Base-by-base conservation (phyloP, 2,113 vertebrate genomes). In the Paralichthys olivaceus region DNA sequence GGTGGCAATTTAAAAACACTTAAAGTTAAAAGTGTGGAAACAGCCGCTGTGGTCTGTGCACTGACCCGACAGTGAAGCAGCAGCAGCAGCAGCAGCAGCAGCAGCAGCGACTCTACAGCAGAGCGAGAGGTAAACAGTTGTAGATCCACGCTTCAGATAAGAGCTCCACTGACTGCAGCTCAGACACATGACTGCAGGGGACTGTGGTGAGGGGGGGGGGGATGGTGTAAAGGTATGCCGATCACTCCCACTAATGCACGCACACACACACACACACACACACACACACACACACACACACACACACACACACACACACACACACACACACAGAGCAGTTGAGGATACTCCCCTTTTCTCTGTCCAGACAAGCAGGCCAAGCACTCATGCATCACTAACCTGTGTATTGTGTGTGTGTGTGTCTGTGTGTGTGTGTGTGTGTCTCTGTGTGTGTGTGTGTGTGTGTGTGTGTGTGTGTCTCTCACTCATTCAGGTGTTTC, bases 361-460 rank as follows among this genome's bases (percentile, higher is more conserved):
- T 29, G 37, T 64, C 80, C 85, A 83, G 84, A 90, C 88, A 89
- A 86, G 85, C 87, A 45, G 67, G 55, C 77, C 69, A 62, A 55
- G 68, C 86, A 59, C 81, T 87, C 81, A 90, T 87, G 87, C 85
- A 77, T 87, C 83, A 89, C 89, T 90, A 89, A 90, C 79, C 79
- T 75, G 80, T 72, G 71, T 61, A 72, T 77, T 87, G 84, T 84
- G 81, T 81, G 83, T 59, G 65, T 75, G 20, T 71, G 53, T 64
- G n/a, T 69, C 25, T 69, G 43, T 71, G 60, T 64, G 74, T 55
- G 73, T 43, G 28, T 67, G 73, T 32, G 51, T 0, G 58, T 56
- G 37, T 17, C 17, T 49, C 3, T 49, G 47, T 15, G 43, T 4
- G 40, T 43, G 12, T 14, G 40, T 43, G 61, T 64, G 66, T 62